Evolutionary conservation across 2,113 vertebrate genomes (phyloP), one percentile per base, ranked within the genome.

Genomic region (Sinocyclocheilus anshuiensis): DNA sequence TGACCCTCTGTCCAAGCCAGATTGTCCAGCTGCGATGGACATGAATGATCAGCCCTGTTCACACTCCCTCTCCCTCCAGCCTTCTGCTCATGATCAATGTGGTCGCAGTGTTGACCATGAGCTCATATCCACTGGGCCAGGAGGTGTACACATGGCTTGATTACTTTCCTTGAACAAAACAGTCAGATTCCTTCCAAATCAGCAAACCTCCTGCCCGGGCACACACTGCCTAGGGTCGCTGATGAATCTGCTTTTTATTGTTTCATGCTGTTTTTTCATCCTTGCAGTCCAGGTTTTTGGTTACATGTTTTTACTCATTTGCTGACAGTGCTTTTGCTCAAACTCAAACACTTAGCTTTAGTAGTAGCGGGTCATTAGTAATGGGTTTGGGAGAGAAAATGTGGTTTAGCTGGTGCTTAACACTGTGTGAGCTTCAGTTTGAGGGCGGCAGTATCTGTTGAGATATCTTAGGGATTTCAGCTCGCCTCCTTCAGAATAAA

Each of bases 21-120:
- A 50, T 81, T 83, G 63, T 90, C 86, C 89, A 91, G 87, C 89
- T 91, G 89, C 87, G 85, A 86, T 77, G 72, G 61, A 77, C 82
- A 81, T 48, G 22, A 42, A 74, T 74, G 65, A 57, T 81, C 77
- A 79, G 83, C 67, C 69, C 48, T 33, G 29, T 61, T 71, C 76
- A 36, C 33, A 15, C 24, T 24, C 84, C 61, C 2, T 81, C 77
- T 75, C 67, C 90, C 84, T 87, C 11, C 53, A 53, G 9, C 18
- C 18, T 53, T 81, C 45, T 71, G 42, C n/a, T 59, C 4, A 20
- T 50, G 67, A 67, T 50, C 72, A 63, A 9, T 29, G 53, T 59
- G 72, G 61, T 33, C 3, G 11, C 63, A 39, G 65, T 76, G 50
- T 81, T 67, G 29, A 61, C 59, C 16, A 81, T 81, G 77, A 86